These are phyloP conservation scores for Sphenopsis melanotis DNA, from an alignment of 2,797 vertebrate species.

Conservation along the genomic window DNA sequence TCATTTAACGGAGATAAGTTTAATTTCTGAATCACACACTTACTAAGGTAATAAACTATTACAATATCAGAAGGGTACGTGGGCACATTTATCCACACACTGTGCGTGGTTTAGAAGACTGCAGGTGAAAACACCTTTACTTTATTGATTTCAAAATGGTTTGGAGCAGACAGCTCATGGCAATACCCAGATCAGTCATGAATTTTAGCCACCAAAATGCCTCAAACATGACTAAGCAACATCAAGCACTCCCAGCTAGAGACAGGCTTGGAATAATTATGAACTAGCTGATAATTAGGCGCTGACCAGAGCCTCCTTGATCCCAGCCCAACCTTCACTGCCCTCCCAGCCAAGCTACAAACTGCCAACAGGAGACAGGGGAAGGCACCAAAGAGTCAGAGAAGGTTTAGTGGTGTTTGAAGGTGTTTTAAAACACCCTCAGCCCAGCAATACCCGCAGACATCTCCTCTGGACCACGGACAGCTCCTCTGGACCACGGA, in stretches of 20 bases:
- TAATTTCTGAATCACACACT: neutral
- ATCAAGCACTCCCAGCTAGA: neutral
- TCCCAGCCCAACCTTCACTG: neutral
- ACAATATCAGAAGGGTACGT: neutral
- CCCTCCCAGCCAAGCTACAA: neutral
- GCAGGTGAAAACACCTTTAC: neutral
- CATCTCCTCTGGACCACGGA: neutral
- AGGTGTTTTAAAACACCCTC: neutral
- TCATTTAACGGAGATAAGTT: neutral
- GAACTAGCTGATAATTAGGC: neutral
- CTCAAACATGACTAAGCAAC: neutral
- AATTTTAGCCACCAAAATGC: neutral
- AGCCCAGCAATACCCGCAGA: accelerated
- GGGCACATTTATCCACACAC: neutral
- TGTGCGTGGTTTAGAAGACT: accelerated
- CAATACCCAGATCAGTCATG: neutral
- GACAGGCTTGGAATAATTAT: neutral
- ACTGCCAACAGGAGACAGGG: neutral
- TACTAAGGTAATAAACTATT: neutral
- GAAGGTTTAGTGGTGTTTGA: neutral
- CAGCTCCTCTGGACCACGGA: neutral
- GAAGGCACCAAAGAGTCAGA: accelerated
- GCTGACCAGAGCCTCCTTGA: neutral
- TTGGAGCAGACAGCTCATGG: neutral
- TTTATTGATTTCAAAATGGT: neutral